A percentile compares a stretch with the other conserved stretches of the same genome.
These are phyloP conservation scores for Ophioninae sp. DNA, from an alignment of 2,888 invertebrate species.

Conservation along the genomic window DNA sequence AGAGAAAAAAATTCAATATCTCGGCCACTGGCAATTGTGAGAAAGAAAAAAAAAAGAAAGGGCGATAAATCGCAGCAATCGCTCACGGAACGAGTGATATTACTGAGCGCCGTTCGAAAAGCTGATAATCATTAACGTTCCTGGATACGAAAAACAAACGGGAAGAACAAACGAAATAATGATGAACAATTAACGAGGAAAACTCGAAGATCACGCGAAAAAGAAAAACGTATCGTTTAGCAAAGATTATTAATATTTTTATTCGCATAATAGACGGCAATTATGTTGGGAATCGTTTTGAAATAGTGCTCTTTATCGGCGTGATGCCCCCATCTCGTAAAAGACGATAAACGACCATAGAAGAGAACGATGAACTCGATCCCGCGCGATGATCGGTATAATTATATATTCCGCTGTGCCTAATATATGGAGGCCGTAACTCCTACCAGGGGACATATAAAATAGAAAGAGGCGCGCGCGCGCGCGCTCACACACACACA, in stretches of 20 bases:
- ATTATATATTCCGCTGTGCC: constrained; percentile 46
- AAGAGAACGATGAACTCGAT: constrained; percentile 45
- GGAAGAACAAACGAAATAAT: neutral
- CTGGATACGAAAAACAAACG: neutral
- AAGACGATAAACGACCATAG: constrained; percentile 22
- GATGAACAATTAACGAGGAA: neutral
- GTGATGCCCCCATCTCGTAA: constrained; percentile 9
- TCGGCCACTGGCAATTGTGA: neutral
- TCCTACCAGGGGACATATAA: constrained; percentile 22
- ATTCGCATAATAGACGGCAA: constrained; percentile 23
- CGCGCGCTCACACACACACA: neutral
- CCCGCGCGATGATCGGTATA: constrained; percentile 31
- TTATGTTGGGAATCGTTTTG: constrained; percentile 19
- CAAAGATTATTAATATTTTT: neutral
- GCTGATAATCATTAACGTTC: neutral
- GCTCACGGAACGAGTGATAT: neutral
- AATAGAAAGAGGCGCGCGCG: neutral
- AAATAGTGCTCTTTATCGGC: constrained; percentile 14
- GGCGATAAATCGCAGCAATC: neutral
- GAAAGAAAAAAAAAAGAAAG: too few species aligned
- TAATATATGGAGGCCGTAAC: constrained; percentile 35
- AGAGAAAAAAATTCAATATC: neutral
- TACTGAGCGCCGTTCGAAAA: neutral
- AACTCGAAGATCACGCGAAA: neutral
- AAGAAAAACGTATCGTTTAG: neutral